Conservation (phyloP, 2,113 vertebrate genomes). For the Monopterus albus region DNA sequence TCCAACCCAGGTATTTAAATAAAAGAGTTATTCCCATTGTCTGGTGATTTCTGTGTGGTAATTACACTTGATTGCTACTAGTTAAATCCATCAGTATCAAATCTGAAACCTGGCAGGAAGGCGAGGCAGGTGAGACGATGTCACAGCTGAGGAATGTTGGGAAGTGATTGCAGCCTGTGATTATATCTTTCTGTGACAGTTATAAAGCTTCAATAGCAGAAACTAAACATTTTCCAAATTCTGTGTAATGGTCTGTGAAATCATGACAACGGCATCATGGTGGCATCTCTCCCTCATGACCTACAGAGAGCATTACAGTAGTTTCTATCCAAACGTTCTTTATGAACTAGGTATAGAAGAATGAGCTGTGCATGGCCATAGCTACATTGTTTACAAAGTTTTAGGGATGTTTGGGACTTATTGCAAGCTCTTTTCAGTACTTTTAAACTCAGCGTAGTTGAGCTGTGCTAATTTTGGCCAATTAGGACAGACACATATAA, state of each 20-base stretch:
- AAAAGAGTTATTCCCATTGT: conserved; percentile 7
- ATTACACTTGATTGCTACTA: conserved; percentile 47
- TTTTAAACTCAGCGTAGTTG: too few species aligned
- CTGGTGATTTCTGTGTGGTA: conserved; percentile 42
- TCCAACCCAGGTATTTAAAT: conserved; percentile 1
- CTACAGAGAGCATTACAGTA: conserved; percentile 8
- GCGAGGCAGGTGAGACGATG: conserved; percentile 46
- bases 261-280: too few species aligned
- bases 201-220: conserved; percentile 13
- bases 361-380: too few species aligned
- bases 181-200: conserved; percentile 19
- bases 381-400: too few species aligned
- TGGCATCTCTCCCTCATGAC: too few species aligned
- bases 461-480: too few species aligned
- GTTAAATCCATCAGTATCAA: conserved; percentile 9
- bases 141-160: conserved; percentile 59
- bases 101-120: conserved; percentile 11
- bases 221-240: conserved; percentile 10
- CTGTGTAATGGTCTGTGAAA: background rate
- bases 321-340: too few species aligned
- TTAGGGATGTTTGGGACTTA: too few species aligned
- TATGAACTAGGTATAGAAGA: too few species aligned
- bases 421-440: too few species aligned
- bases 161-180: conserved; percentile 16
- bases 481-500: too few species aligned